A percentile compares a stretch with the other conserved stretches of the same genome.
Conservation (phyloP, 2,113 vertebrate species). For the Pipa parva region DNA sequence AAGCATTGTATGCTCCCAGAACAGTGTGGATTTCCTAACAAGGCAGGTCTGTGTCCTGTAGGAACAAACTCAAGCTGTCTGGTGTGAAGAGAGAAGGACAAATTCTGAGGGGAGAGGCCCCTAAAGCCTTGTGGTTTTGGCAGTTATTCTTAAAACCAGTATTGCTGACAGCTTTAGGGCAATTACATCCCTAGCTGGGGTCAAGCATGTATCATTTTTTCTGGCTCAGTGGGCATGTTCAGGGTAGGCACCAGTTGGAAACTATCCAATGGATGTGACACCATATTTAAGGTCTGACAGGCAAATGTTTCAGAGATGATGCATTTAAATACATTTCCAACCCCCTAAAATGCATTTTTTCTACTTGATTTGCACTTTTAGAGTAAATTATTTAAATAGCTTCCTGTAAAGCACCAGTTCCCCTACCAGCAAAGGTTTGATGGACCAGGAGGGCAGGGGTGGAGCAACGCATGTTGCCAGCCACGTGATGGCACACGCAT, state of each 20-base stretch:
- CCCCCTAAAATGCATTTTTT: too few species aligned
- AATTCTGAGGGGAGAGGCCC: slow-evolving; percentile 48
- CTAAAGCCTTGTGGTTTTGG: slow-evolving; percentile 53
- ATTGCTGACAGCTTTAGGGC: slow-evolving; percentile 52
- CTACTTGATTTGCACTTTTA: too few species aligned
- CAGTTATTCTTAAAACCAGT: slow-evolving; percentile 43
- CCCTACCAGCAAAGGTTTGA: too few species aligned
- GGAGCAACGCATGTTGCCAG: too few species aligned
- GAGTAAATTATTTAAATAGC: too few species aligned
- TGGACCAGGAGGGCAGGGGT: too few species aligned
- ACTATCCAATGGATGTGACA: neutral
- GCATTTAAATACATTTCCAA: too few species aligned
- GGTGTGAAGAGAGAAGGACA: slow-evolving; percentile 44
- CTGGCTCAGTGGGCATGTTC: slow-evolving; percentile 11
- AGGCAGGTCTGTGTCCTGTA: slow-evolving; percentile 71
- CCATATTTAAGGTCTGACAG: too few species aligned
- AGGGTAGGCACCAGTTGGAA: slow-evolving; percentile 3
- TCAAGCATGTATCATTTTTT: slow-evolving; percentile 29
- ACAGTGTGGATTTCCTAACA: slow-evolving; percentile 76
- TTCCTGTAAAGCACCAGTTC: too few species aligned
- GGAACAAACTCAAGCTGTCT: slow-evolving; percentile 64
- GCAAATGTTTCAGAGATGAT: too few species aligned
- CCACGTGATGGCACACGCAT: too few species aligned
- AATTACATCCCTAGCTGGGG: slow-evolving; percentile 45
- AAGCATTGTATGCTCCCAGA: slow-evolving; percentile 72